phyloP scores from a whole-genome alignment of 1,140 invertebrate genomes.

The Meloidogyne exigua region DNA sequence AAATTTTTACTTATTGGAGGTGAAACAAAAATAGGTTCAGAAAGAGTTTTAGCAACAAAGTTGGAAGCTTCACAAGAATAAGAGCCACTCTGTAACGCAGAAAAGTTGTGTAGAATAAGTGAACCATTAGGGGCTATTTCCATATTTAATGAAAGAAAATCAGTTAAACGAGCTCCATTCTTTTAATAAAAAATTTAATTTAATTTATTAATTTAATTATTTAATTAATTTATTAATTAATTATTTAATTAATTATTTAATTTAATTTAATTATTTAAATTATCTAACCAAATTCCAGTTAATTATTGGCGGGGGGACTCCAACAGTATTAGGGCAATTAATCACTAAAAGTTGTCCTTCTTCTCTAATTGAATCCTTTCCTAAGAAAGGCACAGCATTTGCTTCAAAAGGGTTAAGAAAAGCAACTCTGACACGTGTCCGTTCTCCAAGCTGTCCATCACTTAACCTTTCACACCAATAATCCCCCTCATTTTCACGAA shows the following conservation, averaged over 20 bases:
- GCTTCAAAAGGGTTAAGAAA: neutral
- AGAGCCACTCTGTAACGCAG: conserved; percentile 20
- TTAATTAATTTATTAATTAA: too few relatives aligned
- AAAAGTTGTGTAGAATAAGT: conserved; percentile 25
- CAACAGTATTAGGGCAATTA: conserved; percentile 9
- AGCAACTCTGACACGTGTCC: conserved; percentile 14
- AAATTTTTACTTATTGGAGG: neutral
- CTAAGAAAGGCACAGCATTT: neutral
- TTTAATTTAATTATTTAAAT: neutral
- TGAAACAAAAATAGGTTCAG: neutral
- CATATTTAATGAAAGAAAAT: conserved; percentile 19
- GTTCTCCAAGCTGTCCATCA: conserved; percentile 15
- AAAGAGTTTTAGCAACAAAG: conserved; percentile 16
- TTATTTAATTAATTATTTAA: neutral
- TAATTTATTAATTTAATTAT: neutral
- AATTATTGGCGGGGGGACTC: conserved; percentile 18
- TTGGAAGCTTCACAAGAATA: conserved; percentile 19
- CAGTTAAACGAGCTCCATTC: conserved; percentile 21
- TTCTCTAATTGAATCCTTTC: neutral
- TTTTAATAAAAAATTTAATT: neutral
- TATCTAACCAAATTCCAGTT: conserved; percentile 9
- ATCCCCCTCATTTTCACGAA: conserved; percentile 19
- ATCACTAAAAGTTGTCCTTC: conserved; percentile 8
- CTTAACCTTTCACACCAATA: conserved; percentile 23
- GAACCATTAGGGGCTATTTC: conserved; percentile 24